Conservation (phyloP, 2,797 vertebrate genomes). For the Pseudotriccus pelzelni region DNA sequence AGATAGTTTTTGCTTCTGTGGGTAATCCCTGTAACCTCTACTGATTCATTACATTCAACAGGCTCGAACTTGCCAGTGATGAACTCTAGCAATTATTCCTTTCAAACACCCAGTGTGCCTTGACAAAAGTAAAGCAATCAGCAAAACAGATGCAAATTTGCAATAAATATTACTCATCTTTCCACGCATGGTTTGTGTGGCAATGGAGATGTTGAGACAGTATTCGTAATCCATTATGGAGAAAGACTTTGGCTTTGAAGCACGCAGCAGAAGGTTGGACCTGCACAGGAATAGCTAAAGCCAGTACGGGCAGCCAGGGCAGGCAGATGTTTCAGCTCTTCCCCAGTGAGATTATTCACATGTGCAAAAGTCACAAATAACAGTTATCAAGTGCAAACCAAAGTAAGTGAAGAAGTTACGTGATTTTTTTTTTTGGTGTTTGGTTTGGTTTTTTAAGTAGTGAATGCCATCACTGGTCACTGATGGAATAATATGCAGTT, state of each 20-base stretch:
- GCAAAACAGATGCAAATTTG: slow-evolving; percentile 18
- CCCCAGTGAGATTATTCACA: background rate
- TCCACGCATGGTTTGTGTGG: background rate
- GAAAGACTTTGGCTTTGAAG: background rate
- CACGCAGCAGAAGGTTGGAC: background rate
- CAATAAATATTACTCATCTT: background rate
- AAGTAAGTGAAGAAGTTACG: background rate
- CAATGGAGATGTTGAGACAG: background rate
- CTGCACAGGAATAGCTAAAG: background rate
- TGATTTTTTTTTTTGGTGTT: background rate
- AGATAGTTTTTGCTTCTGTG: background rate
- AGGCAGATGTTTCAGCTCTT: background rate
- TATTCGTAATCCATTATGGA: background rate
- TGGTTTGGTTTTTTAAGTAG: background rate
- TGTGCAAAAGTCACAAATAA: background rate
- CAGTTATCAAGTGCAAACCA: background rate
- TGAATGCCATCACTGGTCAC: background rate
- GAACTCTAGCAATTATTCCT: slow-evolving; percentile 9
- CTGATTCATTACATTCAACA: background rate
- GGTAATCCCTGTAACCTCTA: background rate
- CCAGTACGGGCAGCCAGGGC: background rate
- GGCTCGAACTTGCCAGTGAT: background rate
- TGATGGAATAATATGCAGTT: background rate
- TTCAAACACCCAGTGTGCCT: slow-evolving; percentile 15
- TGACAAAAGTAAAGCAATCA: slow-evolving; percentile 44